Evolutionary conservation across 2,888 invertebrate species (phyloP).

Genomic region (Tortrix viridana): DNA sequence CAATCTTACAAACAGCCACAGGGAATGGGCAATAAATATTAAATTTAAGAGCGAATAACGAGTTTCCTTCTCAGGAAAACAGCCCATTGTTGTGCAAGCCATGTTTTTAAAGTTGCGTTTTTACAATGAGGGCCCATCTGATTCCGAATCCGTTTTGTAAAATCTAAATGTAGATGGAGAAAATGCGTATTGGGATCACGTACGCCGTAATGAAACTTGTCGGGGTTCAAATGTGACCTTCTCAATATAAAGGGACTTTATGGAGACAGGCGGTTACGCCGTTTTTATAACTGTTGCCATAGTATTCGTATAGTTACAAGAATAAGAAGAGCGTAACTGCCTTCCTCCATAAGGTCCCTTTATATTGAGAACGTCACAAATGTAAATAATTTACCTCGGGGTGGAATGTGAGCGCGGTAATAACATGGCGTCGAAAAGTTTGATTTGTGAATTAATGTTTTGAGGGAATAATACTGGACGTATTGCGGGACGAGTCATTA

Average conservation of each 20-base stretch:
- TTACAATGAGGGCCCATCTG: conserved; percentile 17
- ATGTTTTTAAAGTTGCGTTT: conserved; percentile 12
- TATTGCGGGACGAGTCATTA: no score
- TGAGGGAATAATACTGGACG: no score
- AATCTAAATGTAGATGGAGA: conserved; percentile 29
- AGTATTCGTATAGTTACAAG: no score
- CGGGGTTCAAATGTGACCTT: conserved; percentile 41
- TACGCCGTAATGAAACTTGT: conserved; percentile 51
- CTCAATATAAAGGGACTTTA: no score
- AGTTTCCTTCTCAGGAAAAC: conserved; percentile 5
- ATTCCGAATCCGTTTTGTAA: conserved; percentile 32
- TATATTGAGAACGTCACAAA: no score
- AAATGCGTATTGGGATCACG: conserved; percentile 46
- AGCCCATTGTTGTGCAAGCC: conserved; percentile 2
- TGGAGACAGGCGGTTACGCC: no score
- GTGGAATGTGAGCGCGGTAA: conserved; percentile 5
- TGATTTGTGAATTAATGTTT: conserved; percentile 20
- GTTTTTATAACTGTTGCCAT: no score
- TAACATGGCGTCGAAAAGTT: conserved; percentile 17
- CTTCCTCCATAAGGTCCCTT: no score
- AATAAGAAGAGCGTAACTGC: no score
- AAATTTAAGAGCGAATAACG: conserved; percentile 4
- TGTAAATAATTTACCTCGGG: conserved; percentile 27
- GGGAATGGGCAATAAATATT: conserved; percentile 12
- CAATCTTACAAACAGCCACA: not conserved